Evolutionary conservation across 2,888 invertebrate genomes (phyloP).

Genomic region (Pristionchus entomophagus): DNA sequence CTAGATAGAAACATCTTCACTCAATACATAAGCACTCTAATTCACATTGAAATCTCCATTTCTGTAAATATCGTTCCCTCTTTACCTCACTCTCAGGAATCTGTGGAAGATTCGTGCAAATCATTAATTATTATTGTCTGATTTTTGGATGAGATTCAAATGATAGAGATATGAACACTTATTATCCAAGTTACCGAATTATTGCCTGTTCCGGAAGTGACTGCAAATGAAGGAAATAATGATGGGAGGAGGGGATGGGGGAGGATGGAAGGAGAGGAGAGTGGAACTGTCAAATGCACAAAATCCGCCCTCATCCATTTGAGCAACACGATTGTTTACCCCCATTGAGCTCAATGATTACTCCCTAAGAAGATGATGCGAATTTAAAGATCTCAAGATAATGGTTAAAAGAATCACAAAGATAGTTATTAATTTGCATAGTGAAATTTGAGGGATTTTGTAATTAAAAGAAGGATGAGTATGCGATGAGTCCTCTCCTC

Average conservation of each 20-base stretch:
- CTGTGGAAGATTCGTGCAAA: background rate
- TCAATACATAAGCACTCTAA: too few species aligned
- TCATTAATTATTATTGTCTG: background rate
- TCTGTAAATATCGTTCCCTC: constrained; percentile 22
- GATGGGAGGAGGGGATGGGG: background rate
- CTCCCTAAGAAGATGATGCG: too few species aligned
- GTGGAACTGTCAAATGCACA: background rate
- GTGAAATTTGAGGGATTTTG: too few species aligned
- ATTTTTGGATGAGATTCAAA: background rate
- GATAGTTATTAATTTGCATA: too few species aligned
- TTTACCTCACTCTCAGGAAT: constrained; percentile 34
- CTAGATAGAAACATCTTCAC: background rate
- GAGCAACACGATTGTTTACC: too few species aligned
- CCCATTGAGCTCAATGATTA: too few species aligned
- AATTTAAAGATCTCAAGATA: too few species aligned
- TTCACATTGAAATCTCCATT: background rate
- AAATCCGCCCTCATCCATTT: background rate
- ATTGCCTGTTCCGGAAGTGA: background rate
- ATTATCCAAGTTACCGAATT: background rate
- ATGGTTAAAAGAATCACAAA: too few species aligned
- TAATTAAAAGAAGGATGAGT: too few species aligned
- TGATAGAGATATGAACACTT: background rate
- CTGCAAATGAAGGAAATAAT: background rate
- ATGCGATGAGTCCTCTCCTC: too few species aligned
- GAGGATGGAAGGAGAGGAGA: background rate